phyloP scores from a whole-genome alignment of 2,888 invertebrate genomes.

The Oscheius sp. region DNA sequence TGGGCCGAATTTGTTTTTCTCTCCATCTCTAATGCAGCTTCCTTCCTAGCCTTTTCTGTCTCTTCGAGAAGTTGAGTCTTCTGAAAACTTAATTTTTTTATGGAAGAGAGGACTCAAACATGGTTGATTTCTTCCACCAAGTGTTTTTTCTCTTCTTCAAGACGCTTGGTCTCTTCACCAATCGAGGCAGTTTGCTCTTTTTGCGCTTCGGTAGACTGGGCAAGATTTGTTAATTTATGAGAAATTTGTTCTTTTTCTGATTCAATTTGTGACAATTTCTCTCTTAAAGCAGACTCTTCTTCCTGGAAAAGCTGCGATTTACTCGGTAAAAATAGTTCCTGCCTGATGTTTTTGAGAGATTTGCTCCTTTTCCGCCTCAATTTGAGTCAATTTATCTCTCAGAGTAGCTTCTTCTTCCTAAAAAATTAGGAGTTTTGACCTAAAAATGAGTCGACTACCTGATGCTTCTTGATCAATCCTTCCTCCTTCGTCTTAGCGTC shows the following conservation, averaged over 20 bases:
- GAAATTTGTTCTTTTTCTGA: neutral
- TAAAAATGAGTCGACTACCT: neutral
- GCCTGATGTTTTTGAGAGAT: neutral
- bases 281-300: too few relatives aligned
- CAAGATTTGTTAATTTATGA: too few relatives aligned
- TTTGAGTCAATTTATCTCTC: neutral
- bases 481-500: neutral
- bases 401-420: neutral
- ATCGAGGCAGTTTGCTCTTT: too few relatives aligned
- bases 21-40: neutral
- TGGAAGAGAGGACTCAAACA: too few relatives aligned
- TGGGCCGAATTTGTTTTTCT: neutral
- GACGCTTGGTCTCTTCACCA: neutral
- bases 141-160: neutral
- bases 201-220: too few relatives aligned
- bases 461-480: neutral
- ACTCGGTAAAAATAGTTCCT: too few relatives aligned
- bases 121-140: neutral
- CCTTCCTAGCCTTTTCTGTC: neutral
- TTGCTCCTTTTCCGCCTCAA: neutral
- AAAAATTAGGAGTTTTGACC: neutral
- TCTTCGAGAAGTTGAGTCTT: neutral
- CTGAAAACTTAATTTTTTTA: too few relatives aligned
- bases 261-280: neutral
- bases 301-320: too few relatives aligned